A percentile compares a stretch with the other conserved stretches of the same genome.
phyloP scores from a whole-genome alignment of 1,140 invertebrate species.

The Drosophila pallidifrons region DNA sequence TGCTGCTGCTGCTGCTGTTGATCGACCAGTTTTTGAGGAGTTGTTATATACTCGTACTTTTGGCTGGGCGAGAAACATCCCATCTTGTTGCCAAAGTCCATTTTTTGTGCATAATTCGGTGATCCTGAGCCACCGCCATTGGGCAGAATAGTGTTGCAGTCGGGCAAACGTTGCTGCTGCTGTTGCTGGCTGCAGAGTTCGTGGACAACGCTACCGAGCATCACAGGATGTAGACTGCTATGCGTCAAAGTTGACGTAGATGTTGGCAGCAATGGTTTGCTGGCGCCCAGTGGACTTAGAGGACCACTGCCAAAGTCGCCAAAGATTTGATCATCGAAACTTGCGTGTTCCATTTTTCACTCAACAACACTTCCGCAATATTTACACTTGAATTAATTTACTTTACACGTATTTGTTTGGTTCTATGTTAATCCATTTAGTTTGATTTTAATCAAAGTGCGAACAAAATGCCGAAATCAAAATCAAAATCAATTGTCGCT shows the following conservation, averaged over 20 bases:
- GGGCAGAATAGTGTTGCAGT: slow-evolving; percentile 81
- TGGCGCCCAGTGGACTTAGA: slow-evolving; percentile 78
- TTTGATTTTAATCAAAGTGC: slow-evolving; percentile 54
- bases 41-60: slow-evolving; percentile 82
- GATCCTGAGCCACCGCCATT: slow-evolving; percentile 70
- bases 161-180: slow-evolving; percentile 74
- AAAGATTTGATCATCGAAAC: slow-evolving; percentile 91
- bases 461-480: slow-evolving; percentile 64
- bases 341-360: slow-evolving; percentile 88
- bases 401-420: slow-evolving; percentile 19
- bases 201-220: slow-evolving; percentile 87
- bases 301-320: slow-evolving; percentile 87
- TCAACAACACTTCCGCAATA: slow-evolving; percentile 8
- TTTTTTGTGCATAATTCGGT: slow-evolving; percentile 76
- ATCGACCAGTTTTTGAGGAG: slow-evolving; percentile 71
- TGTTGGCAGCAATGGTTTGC: slow-evolving; percentile 82
- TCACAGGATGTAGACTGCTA: slow-evolving; percentile 86
- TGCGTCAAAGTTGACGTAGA: slow-evolving; percentile 57
- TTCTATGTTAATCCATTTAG: slow-evolving; percentile 56
- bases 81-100: slow-evolving; percentile 79
- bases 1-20: slow-evolving; percentile 68
- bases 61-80: slow-evolving; percentile 83
- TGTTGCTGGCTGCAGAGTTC: slow-evolving; percentile 71
- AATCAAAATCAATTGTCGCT: slow-evolving; percentile 65
- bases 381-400: slow-evolving; percentile 10